These are phyloP conservation scores for Okapia johnstoni DNA, from an alignment of 2,113 vertebrate species.

Conservation along the genomic window DNA sequence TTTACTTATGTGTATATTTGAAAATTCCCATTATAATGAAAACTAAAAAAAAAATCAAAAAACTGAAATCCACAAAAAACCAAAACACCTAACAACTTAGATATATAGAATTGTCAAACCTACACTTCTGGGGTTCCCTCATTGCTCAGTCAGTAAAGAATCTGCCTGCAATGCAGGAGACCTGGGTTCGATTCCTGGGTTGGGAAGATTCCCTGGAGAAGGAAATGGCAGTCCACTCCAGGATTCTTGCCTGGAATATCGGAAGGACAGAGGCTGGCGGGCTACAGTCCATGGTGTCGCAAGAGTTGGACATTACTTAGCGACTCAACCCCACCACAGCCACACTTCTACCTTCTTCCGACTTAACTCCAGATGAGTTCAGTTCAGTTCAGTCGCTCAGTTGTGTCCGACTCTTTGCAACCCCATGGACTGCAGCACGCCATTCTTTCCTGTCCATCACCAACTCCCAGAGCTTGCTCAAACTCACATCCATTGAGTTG, in stretches of 20 bases:
- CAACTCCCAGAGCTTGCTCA: neutral
- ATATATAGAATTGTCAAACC: neutral
- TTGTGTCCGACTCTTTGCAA: neutral
- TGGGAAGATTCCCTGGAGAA: neutral
- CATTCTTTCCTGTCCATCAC: neutral
- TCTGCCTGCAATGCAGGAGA: neutral
- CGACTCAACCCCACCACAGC: neutral
- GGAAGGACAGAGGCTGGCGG: neutral
- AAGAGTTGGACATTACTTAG: neutral
- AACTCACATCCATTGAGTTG: neutral
- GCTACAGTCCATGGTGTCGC: neutral
- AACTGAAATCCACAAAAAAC: neutral
- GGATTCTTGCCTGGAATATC: neutral
- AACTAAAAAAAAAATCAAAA: neutral
- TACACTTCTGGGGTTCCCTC: neutral
- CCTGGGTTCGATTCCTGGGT: neutral
- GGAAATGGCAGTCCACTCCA: neutral
- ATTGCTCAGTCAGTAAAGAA: neutral
- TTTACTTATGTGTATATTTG: neutral
- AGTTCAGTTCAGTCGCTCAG: neutral
- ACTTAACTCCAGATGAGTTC: neutral
- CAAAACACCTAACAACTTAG: neutral
- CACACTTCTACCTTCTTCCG: neutral
- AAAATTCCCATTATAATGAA: neutral
- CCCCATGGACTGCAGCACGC: neutral